phyloP scores from a whole-genome alignment of 1,140 invertebrate species.

The Venustaconcha ellipsiformis region DNA sequence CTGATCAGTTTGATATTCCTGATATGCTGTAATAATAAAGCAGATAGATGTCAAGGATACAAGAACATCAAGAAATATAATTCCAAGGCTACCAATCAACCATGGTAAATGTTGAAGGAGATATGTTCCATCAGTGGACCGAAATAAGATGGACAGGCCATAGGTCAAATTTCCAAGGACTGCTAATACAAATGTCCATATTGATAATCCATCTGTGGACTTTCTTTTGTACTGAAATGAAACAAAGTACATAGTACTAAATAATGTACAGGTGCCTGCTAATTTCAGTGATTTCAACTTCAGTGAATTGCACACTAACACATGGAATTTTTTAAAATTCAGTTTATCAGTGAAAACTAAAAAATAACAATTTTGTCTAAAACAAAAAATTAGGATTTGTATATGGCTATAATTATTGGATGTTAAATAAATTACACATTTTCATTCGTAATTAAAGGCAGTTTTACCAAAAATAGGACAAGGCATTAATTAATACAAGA shows the following conservation, averaged over 20 bases:
- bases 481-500: too few species aligned
- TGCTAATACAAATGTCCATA: conserved; percentile 49
- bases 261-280: not conserved
- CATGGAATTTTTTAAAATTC: too few species aligned
- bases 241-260: conserved; percentile 11
- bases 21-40: too few species aligned
- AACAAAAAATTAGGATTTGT: too few species aligned
- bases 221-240: conserved; percentile 47
- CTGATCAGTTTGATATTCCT: too few species aligned
- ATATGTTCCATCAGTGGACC: conserved; percentile 34
- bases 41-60: conserved; percentile 48
- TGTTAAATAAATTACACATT: too few species aligned
- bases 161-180: conserved; percentile 53
- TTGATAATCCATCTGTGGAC: conserved; percentile 47
- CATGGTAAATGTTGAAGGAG: conserved; percentile 52
- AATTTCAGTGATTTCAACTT: too few species aligned
- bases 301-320: too few species aligned
- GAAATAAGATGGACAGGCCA: conserved; percentile 50
- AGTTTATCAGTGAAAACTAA: too few species aligned
- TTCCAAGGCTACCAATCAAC: conserved; percentile 58
- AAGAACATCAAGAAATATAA: conserved; percentile 53
- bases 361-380: too few species aligned
- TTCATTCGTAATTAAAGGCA: too few species aligned
- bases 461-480: not conserved
- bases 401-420: too few species aligned